Percentiles rank a stretch among this genome's conserved stretches.
Evolutionary conservation across 1,140 invertebrate genomes (phyloP).

Genomic region (Drosophila busckii): DNA sequence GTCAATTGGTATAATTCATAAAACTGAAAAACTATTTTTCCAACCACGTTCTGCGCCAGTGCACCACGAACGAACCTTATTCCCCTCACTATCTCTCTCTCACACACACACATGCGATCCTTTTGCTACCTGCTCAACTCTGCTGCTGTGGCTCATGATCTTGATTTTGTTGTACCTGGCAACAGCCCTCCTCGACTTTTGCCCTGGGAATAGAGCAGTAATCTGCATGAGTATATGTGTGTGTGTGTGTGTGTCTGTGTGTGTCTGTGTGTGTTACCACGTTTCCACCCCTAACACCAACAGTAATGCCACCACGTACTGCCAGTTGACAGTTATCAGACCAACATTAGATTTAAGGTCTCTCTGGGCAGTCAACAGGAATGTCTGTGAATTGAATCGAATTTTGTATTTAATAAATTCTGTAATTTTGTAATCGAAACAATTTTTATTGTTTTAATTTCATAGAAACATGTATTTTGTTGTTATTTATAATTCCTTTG

Average conservation of each 20-base stretch:
- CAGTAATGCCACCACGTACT: slow-evolving; percentile 38
- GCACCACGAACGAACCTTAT: slow-evolving; percentile 39
- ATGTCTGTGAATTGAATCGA: too few relatives aligned
- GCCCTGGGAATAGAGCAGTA: slow-evolving; percentile 48
- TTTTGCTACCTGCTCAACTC: slow-evolving; percentile 16
- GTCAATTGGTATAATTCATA: slow-evolving; percentile 67
- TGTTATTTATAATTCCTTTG: too few relatives aligned
- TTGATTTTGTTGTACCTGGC: slow-evolving; percentile 50
- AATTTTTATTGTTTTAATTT: too few relatives aligned
- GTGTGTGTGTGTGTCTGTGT: slow-evolving; percentile 14
- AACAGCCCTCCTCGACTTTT: slow-evolving; percentile 18
- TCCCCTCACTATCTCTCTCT: background rate
- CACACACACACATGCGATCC: slow-evolving; percentile 5
- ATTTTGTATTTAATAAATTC: too few relatives aligned
- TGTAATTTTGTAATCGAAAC: too few relatives aligned
- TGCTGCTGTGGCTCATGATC: slow-evolving; percentile 12
- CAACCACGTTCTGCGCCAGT: slow-evolving; percentile 70
- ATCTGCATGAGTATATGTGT: too few relatives aligned
- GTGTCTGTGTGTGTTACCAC: slow-evolving; percentile 12
- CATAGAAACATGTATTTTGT: too few relatives aligned
- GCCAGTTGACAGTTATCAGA: slow-evolving; percentile 8
- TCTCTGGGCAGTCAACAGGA: background rate
- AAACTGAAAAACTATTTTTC: slow-evolving; percentile 59
- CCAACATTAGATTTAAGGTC: slow-evolving; percentile 6
- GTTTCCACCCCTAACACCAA: slow-evolving; percentile 59